Base-by-base conservation (phyloP, 2,888 invertebrate genomes). In the Melanostoma scalare region DNA sequence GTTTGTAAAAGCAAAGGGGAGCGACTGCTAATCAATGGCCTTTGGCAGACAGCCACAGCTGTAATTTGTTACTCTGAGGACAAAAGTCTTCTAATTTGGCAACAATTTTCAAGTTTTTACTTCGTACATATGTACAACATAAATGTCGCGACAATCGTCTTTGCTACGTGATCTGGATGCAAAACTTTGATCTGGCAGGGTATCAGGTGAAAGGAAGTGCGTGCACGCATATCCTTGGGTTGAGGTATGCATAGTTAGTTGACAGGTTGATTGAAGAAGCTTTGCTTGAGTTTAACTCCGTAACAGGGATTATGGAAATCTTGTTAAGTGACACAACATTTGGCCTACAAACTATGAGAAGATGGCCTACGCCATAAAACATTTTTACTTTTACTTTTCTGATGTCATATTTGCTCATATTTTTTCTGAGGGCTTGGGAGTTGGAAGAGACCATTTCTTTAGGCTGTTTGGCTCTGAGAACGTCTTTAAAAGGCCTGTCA, bases 11-110 rank as follows among this genome's bases (percentile, higher is more conserved):
- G 38, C 20, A 20, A 20, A 6, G 35, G 10, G 8, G 38, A 31
- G 33, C 6, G 61, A 48, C 33, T 0, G 36, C 6, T 68, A 61
- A 69, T 61, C 38, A 55, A 40, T 42, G 46, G 53, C 60, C 61
- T 61, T 61, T 63, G 48, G 48, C 48, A 30, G 30, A 48, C 36
- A 20, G 20, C 42, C 63, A n/a, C 69, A 65, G 58, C 35, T 58
- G 52, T 65, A 80, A 75, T 71, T 80, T 75, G 69, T 71, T 65
- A 42, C 75, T 65, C 58, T 36, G 75, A 63, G 52, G 75, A 75
- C 65, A 71, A 69, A 65, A 67, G 48, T 52, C 73, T 55, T 73
- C 52, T 46, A 65, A 74, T 81, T 81, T 81, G 60, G 71, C 56
- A 81, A 72, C 53, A 46, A 63, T 60, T 67, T 72, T 46, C 52